A percentile compares a stretch with the other conserved stretches of the same genome.
These are phyloP conservation scores for Drosophila ercepeae DNA, from an alignment of 1,140 invertebrate genomes.

Conservation along the genomic window DNA sequence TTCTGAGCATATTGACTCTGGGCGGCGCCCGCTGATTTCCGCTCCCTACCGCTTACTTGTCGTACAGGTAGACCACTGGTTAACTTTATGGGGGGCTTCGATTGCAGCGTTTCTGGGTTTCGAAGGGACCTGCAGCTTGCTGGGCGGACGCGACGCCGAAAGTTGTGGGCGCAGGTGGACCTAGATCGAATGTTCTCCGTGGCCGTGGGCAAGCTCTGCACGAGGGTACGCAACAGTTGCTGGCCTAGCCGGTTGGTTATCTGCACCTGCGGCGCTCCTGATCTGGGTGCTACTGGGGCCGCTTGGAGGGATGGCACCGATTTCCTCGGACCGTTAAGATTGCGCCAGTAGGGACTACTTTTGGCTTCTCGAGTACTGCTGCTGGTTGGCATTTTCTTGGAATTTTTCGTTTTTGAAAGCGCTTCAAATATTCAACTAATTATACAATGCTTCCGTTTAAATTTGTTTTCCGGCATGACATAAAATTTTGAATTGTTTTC, in stretches of 20 bases:
- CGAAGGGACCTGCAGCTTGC: neutral
- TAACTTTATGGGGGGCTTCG: neutral
- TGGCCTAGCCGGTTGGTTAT: neutral
- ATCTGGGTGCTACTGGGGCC: neutral
- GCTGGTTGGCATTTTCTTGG: slow-evolving; percentile 36
- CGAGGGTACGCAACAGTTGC: slow-evolving; percentile 16
- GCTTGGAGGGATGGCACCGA: neutral
- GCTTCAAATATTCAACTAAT: slow-evolving; percentile 29
- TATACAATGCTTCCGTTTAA: slow-evolving; percentile 67
- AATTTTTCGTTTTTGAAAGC: neutral
- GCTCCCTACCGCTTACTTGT: slow-evolving; percentile 1
- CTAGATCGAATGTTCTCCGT: neutral
- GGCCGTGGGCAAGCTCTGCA: slow-evolving; percentile 6
- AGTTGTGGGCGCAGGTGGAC: neutral
- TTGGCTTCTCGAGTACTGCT: neutral
- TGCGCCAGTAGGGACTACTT: slow-evolving; percentile 12
- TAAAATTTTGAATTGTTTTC: slow-evolving; percentile 32
- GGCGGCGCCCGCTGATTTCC: neutral
- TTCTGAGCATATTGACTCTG: neutral
- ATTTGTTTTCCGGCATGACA: slow-evolving; percentile 48
- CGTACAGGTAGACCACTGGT: slow-evolving; percentile 6
- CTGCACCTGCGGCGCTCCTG: neutral
- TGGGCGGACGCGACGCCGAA: neutral
- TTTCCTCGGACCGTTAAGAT: neutral
- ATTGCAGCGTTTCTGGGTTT: neutral